A percentile compares a stretch with the other conserved stretches of the same genome.
Conservation (phyloP, 2,113 vertebrate genomes). For the Catagonus wagneri region DNA sequence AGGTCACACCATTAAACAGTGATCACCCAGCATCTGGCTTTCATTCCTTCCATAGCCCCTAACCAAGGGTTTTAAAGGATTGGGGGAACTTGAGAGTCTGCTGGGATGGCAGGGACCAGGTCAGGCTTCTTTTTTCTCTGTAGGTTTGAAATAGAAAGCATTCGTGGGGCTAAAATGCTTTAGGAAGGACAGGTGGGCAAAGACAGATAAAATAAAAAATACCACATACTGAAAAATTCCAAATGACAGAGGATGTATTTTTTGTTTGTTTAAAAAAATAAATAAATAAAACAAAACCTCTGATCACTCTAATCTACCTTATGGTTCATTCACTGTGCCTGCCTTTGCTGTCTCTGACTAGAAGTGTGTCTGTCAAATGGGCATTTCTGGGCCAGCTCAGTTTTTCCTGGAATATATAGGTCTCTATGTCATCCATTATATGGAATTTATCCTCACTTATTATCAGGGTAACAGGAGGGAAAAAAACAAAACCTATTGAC, state of each 20-base stretch:
- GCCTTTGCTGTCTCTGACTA: not conserved
- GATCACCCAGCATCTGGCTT: not conserved
- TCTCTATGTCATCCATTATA: not conserved
- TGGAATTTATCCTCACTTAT: not conserved
- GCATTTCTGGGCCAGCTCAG: not conserved
- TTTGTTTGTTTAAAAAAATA: not conserved
- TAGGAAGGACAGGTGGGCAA: not conserved
- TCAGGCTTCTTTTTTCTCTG: not conserved
- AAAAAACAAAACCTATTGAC: not conserved
- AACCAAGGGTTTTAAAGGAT: not conserved
- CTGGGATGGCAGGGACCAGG: not conserved
- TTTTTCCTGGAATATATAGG: not conserved
- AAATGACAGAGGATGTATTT: not conserved
- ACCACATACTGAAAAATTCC: not conserved
- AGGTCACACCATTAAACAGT: not conserved
- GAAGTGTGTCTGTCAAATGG: not conserved
- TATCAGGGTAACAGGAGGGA: not conserved
- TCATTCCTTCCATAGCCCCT: not conserved
- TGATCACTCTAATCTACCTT: not conserved
- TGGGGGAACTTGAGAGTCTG: not conserved
- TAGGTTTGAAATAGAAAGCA: not conserved
- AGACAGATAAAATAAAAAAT: constrained; percentile 19
- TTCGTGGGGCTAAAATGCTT: not conserved
- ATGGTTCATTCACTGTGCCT: not conserved
- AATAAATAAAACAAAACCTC: not conserved